Evolutionary conservation across 2,113 vertebrate species (phyloP).

Genomic region (Trogon melanurus): DNA sequence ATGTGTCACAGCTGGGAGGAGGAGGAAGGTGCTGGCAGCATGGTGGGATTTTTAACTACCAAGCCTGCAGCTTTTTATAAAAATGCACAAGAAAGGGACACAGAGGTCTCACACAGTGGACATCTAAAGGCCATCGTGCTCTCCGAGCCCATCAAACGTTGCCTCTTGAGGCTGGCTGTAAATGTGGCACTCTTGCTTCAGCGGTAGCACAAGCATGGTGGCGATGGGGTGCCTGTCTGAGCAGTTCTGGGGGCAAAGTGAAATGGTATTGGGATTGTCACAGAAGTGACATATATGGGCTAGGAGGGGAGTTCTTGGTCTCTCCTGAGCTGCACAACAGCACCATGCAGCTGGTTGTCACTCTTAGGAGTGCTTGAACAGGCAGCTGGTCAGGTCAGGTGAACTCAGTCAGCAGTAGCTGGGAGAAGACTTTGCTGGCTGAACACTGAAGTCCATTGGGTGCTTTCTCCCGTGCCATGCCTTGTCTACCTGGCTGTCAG

Average conservation of each 20-base stretch:
- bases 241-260: neutral
- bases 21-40: neutral
- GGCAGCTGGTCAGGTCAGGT: neutral
- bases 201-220: neutral
- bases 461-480: neutral
- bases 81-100: neutral
- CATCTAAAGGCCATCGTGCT: neutral
- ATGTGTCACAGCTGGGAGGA: neutral
- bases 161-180: neutral
- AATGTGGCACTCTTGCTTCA: neutral
- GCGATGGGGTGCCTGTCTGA: neutral
- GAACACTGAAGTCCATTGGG: accelerated
- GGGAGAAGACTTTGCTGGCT: neutral
- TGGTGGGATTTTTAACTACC: neutral
- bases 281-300: neutral
- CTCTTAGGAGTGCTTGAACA: neutral
- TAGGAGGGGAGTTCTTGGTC: neutral
- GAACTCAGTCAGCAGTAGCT: neutral
- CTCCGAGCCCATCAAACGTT: neutral
- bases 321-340: neutral
- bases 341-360: neutral
- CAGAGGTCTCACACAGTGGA: neutral
- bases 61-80: neutral
- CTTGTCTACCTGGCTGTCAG: neutral
- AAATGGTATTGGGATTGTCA: neutral